Percentiles rank a stretch among this genome's conserved stretches.
These are phyloP conservation scores for Synanthedon tipuliformis DNA, from an alignment of 2,888 invertebrate species.

Conservation along the genomic window DNA sequence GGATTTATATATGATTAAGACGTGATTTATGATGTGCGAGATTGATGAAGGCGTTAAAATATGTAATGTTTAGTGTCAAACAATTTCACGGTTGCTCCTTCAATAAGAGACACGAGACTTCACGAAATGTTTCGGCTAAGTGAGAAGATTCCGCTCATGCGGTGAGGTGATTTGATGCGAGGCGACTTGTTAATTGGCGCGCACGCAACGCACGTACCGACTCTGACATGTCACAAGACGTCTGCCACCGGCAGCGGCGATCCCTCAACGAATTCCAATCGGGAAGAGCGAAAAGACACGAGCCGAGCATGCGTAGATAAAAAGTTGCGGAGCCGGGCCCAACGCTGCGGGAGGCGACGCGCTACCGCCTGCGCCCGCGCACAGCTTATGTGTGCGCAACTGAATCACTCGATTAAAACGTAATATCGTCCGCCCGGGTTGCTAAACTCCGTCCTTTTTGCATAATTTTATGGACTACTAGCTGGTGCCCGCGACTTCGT, in stretches of 20 bases:
- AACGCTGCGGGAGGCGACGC: constrained; percentile 51
- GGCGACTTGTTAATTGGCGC: constrained; percentile 58
- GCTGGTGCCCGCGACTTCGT: no score
- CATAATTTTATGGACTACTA: no score
- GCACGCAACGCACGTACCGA: constrained; percentile 61
- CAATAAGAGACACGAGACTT: constrained; percentile 41
- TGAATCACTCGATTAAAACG: constrained; percentile 40
- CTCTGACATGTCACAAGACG: constrained; percentile 65
- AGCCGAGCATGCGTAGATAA: constrained; percentile 58
- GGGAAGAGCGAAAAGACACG: constrained; percentile 69
- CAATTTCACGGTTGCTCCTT: constrained; percentile 46
- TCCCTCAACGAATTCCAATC: constrained; percentile 66
- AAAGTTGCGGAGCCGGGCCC: constrained; percentile 51
- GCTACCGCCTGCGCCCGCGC: constrained; percentile 18
- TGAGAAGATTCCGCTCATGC: constrained; percentile 33
- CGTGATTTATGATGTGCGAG: no score
- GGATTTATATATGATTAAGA: no score
- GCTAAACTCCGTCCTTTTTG: no score
- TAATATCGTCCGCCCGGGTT: no score
- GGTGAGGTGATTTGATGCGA: constrained; percentile 27
- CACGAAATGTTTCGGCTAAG: constrained; percentile 30
- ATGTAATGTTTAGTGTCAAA: constrained; percentile 10
- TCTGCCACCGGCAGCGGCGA: constrained; percentile 68
- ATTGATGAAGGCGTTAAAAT: constrained; percentile 20
- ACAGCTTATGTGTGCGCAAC: constrained; percentile 23